A percentile compares a stretch with the other conserved stretches of the same genome.
Evolutionary conservation across 1,140 invertebrate species (phyloP).

Genomic region (Asbolus verrucosus): DNA sequence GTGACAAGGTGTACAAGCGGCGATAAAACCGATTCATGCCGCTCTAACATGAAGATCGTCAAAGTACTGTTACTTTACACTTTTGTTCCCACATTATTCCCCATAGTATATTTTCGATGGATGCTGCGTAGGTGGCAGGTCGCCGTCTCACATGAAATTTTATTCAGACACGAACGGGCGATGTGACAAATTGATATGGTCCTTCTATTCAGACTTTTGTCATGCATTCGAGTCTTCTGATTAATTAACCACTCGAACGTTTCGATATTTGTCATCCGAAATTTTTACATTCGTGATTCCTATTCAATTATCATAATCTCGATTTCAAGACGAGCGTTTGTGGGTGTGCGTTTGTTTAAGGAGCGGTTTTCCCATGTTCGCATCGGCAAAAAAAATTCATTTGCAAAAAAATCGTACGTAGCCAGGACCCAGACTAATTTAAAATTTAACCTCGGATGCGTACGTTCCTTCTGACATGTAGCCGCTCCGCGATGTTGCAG

Average conservation of each 20-base stretch:
- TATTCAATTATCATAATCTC: not conserved
- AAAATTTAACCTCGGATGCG: constrained; percentile 6
- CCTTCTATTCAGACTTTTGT: no score
- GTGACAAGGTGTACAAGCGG: not conserved
- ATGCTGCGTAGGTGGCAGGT: not conserved
- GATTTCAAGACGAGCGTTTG: not conserved
- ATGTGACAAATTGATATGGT: no score
- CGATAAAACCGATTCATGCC: constrained; percentile 2
- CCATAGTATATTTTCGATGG: not conserved
- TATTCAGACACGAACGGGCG: no score
- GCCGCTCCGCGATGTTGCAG: not conserved
- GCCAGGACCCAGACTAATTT: not conserved
- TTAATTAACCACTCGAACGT: no score
- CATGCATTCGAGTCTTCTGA: no score
- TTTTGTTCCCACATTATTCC: constrained; percentile 7
- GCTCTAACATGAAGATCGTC: constrained; percentile 10
- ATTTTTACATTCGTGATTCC: no score
- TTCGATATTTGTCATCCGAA: no score
- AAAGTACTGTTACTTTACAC: constrained; percentile 19
- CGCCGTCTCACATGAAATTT: no score
- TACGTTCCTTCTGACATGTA: constrained; percentile 26
- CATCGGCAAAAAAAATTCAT: not conserved
- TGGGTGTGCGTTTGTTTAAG: not conserved
- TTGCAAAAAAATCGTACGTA: constrained; percentile 5
- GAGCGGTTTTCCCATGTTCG: constrained; percentile 1